Evolutionary conservation across 2,888 invertebrate species (phyloP).

Genomic region (Smittia aterrima): DNA sequence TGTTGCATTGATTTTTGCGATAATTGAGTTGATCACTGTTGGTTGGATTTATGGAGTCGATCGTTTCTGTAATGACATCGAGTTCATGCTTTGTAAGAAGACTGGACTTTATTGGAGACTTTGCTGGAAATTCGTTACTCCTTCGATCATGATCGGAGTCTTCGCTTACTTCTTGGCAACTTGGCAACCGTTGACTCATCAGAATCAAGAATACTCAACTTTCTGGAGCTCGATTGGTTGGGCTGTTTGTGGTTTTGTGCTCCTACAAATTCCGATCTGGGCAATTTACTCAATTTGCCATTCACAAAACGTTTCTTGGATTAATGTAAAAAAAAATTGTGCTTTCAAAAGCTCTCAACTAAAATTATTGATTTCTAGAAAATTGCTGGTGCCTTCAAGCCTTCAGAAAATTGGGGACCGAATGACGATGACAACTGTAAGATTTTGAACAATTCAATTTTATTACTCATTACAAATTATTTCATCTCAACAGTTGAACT

Average conservation of each 20-base stretch:
- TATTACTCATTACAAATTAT: too few relatives aligned
- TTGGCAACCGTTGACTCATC: constrained; percentile 54
- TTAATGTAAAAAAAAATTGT: constrained; percentile 47
- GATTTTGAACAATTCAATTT: too few relatives aligned
- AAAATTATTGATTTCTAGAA: neutral
- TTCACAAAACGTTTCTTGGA: constrained; percentile 47
- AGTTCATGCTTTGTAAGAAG: constrained; percentile 61
- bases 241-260: constrained; percentile 56
- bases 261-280: constrained; percentile 56
- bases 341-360: constrained; percentile 43
- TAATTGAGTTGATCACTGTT: constrained; percentile 30
- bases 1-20: constrained; percentile 65
- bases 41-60: constrained; percentile 56
- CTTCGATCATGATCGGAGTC: constrained; percentile 57
- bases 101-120: constrained; percentile 61
- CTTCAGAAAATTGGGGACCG: constrained; percentile 51
- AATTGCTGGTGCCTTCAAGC: constrained; percentile 47
- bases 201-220: constrained; percentile 52
- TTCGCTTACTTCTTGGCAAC: constrained; percentile 57
- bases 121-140: constrained; percentile 62
- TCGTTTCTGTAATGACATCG: constrained; percentile 60
- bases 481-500: too few relatives aligned
- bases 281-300: too few relatives aligned
- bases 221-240: constrained; percentile 55
- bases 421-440: constrained; percentile 44